These are phyloP conservation scores for Podarcis raffonei DNA, from an alignment of 2,113 vertebrate species.

Conservation along the genomic window DNA sequence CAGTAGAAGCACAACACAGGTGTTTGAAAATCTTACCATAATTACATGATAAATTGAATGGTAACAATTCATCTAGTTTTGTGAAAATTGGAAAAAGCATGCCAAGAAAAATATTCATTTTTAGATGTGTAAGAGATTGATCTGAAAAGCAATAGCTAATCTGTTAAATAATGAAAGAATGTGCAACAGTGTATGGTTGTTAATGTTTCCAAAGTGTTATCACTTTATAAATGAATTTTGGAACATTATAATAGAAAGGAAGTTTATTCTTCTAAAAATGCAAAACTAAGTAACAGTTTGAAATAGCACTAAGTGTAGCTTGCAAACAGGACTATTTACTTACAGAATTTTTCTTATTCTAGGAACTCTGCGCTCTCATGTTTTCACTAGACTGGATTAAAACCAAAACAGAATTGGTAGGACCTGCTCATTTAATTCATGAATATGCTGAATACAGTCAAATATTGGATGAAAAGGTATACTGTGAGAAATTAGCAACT, in stretches of 20 bases:
- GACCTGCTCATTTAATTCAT: slow-evolving; percentile 92
- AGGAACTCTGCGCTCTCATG: slow-evolving; percentile 91
- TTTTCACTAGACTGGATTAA: slow-evolving; percentile 96
- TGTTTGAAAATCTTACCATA: background rate
- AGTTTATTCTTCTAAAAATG: background rate
- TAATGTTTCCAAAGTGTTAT: background rate
- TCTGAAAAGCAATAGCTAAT: background rate
- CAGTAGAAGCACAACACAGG: background rate
- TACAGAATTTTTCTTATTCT: slow-evolving; percentile 49
- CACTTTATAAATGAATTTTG: background rate
- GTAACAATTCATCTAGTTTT: background rate
- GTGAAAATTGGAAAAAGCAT: background rate
- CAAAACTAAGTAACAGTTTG: background rate
- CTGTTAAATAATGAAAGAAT: background rate
- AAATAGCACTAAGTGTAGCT: background rate
- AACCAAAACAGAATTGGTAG: slow-evolving; percentile 88
- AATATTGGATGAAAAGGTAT: slow-evolving; percentile 92
- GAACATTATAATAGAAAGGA: background rate
- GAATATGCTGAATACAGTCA: slow-evolving; percentile 90
- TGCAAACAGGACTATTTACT: background rate
- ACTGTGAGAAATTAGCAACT: slow-evolving; percentile 53
- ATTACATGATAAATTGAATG: background rate
- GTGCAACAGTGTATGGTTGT: background rate
- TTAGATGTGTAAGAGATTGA: background rate
- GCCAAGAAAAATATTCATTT: background rate